phyloP scores from a whole-genome alignment of 2,888 invertebrate species.

The Melieria picta region DNA sequence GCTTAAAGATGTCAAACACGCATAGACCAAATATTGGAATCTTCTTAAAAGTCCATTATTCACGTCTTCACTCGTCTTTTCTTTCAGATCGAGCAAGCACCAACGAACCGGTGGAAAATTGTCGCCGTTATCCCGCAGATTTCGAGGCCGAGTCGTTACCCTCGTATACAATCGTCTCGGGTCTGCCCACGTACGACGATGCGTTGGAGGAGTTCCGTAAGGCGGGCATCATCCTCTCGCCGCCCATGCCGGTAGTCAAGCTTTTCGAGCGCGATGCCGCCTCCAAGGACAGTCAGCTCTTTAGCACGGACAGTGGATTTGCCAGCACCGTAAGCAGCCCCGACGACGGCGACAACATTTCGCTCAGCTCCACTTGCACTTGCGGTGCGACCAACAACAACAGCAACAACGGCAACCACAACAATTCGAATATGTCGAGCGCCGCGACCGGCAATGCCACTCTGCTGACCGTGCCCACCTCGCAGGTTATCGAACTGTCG shows the following conservation, averaged over 20 bases:
- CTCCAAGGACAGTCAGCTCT: conserved; percentile 43
- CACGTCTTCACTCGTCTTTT: conserved; percentile 26
- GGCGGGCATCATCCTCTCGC: conserved; percentile 61
- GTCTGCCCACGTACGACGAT: conserved; percentile 73
- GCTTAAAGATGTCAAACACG: too few species aligned
- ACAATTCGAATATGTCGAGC: conserved; percentile 21
- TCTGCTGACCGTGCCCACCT: conserved; percentile 12
- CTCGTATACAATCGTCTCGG: conserved; percentile 74
- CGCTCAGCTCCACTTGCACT: conserved; percentile 57
- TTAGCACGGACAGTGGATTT: conserved; percentile 39
- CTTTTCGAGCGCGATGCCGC: conserved; percentile 56
- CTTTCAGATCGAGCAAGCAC: conserved; percentile 67
- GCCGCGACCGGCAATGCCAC: background rate
- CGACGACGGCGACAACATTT: conserved; percentile 51
- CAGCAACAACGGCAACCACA: conserved; percentile 21
- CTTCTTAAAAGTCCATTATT: background rate
- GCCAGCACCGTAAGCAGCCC: conserved; percentile 35
- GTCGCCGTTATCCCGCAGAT: conserved; percentile 62
- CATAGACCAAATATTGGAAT: background rate
- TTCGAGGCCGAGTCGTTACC: conserved; percentile 70
- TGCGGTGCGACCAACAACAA: conserved; percentile 44
- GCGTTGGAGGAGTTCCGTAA: conserved; percentile 71
- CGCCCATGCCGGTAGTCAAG: conserved; percentile 61
- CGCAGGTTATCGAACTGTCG: conserved; percentile 61
- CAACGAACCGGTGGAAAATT: conserved; percentile 59